Base-by-base conservation (phyloP, 2,113 vertebrate species). In the Erythrocercus mccallii region DNA sequence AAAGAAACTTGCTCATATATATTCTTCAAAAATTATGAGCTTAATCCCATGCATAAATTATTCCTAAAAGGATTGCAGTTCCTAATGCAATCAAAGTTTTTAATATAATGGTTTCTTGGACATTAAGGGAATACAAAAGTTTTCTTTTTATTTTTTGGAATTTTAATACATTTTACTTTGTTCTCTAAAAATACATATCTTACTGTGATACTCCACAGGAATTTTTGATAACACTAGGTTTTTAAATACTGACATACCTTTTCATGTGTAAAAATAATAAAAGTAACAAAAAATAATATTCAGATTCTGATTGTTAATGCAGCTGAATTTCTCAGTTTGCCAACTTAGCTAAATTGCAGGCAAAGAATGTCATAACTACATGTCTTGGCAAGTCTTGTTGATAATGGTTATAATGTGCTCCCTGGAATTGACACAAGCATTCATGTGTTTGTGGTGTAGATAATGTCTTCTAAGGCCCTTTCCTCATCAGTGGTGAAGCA, bases 381-480 rank as follows among this genome's bases (percentile, higher is more conserved):
- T 87, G 69, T 81, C 57, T 95, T 92, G 68, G 80, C 82, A 93
- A 45, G 51, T 94, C 64, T 95, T 96, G 69, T 92, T 92, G 91
- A 95, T 79, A 22, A 22, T 80, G 76, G 76, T 89, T 97, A 57
- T 94, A 70, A 93, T 68, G 38, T 97, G 78, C 87, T 97, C 93
- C 95, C 86, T 97, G 92, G 76, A 98, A 98, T 81, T 98, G 98
- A 98, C 96, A 94, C 89, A 94, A 96, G 97, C 94, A 96, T 98
- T 98, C 97, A 69, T 99, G 96, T 99, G 98, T 99, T 98, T 99
- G 98, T 98, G 99, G 98, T 98, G 84, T 99, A 99, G 99, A 99
- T 98, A 98, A 98, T 98, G 98, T 98, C 98, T 98, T 97, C 98
- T 98, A 98, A 98, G 98, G 96, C 96, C 97, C 96, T 97, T 98